phyloP scores from a whole-genome alignment of 2,113 vertebrate species.

The Oryzias melastigma region DNA sequence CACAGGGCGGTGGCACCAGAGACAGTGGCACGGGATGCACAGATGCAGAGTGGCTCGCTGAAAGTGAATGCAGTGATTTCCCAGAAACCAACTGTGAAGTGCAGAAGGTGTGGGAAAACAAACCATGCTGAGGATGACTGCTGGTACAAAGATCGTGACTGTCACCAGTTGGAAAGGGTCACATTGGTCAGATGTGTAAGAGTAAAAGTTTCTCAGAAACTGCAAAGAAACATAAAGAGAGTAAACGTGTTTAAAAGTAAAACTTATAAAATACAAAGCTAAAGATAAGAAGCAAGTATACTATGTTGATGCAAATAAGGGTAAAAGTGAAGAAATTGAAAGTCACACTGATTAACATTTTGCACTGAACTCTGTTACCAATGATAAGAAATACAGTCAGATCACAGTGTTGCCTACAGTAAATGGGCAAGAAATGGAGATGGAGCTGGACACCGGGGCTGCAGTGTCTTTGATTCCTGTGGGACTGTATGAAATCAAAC shows the following conservation, averaged over 20 bases:
- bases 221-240: not conserved
- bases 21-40: not conserved
- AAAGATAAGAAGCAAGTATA: not conserved
- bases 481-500: not conserved
- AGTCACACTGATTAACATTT: not conserved
- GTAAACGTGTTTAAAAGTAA: not conserved
- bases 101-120: not conserved
- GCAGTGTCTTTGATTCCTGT: not conserved
- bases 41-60: not conserved
- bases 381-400: not conserved
- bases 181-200: not conserved
- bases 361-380: not conserved
- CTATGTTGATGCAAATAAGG: not conserved
- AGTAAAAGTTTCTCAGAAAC: not conserved
- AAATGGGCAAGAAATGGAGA: not conserved
- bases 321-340: not conserved
- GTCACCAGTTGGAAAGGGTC: slow-evolving; percentile 4
- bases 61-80: not conserved
- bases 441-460: not conserved
- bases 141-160: not conserved
- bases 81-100: not conserved
- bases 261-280: not conserved
- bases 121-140: slow-evolving; percentile 1
- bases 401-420: not conserved
- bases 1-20: not conserved